These are phyloP conservation scores for Xyliphius kryptos DNA, from an alignment of 2,113 vertebrate genomes.

Conservation along the genomic window DNA sequence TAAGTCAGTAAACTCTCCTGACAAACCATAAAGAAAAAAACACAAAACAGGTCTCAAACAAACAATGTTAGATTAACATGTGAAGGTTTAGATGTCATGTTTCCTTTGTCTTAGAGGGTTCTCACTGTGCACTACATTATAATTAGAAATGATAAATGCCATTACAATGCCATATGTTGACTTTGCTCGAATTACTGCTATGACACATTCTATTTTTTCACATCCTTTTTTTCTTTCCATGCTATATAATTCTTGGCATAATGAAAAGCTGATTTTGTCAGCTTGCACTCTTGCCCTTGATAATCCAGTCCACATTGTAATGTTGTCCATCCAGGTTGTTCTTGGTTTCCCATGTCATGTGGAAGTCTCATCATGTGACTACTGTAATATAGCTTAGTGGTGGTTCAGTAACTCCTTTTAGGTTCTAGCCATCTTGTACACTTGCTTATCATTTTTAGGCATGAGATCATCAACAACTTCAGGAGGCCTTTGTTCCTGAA, in stretches of 20 bases:
- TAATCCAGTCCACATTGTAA: too few species aligned
- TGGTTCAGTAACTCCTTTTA: too few species aligned
- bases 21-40: too few species aligned
- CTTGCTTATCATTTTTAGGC: too few species aligned
- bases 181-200: background rate
- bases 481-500: too few species aligned
- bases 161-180: background rate
- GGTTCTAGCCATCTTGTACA: too few species aligned
- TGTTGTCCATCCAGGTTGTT: too few species aligned
- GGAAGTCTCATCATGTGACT: too few species aligned
- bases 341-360: too few species aligned
- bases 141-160: conserved; percentile 2
- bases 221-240: background rate
- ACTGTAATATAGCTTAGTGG: too few species aligned
- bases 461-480: too few species aligned
- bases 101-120: background rate
- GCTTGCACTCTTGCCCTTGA: too few species aligned
- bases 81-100: background rate
- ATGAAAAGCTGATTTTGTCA: background rate
- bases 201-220: conserved; percentile 7
- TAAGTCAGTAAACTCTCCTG: background rate
- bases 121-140: background rate
- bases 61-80: background rate
- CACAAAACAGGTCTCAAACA: background rate
- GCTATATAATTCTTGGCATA: conserved; percentile 2